Base-by-base conservation (phyloP, 1,140 invertebrate genomes). In the Dendroctonus valens region DNA sequence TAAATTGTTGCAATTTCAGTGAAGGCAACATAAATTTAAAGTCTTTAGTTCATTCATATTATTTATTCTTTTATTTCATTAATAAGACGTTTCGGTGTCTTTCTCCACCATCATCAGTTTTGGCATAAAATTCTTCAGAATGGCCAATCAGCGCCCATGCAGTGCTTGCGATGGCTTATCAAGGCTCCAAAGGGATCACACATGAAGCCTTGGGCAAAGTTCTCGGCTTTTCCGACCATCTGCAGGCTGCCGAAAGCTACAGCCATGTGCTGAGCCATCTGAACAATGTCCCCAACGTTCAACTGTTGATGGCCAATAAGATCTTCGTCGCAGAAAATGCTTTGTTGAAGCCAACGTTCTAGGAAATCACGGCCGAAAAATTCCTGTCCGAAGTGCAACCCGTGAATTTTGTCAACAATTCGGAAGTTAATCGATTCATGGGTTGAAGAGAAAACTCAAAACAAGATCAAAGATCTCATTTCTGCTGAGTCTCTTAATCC, bases 361-460 rank as follows among this genome's bases (percentile, higher is more conserved):
- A 78, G 49, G 66, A 52, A 6, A 62, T 57, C 7, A 62, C 64
- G 38, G 52, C 37, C 5, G 59, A 69, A 37, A 66, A 70, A 26
- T 74, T 87, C 69, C 58, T 79, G 37, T 81, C 85, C 0, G 80
- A 81, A 52, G 77, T 83, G 5, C 74, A 85, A 64, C 74, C 75
- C 37, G 66, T 89, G 2, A 77, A 88, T 76, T 89, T 89, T 54
- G 78, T 66, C 41, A 66, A 73, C 44, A 70, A 74, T 7, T 2
- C 54, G 60, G 2, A 66, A 80, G 8, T 74, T 70, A 5, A 90
- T 92, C 8, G 92, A 92, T 74, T 58, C 69, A 6, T 92, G 89
- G 90, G 86, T 93, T 5, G 83, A 86, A 73, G 72, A 81, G n/a
- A 83, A 89, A 75, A 94, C 92, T 0, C 83, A 88, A 65, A 79